Percentiles rank a stretch among this genome's conserved stretches.
Evolutionary conservation across 2,888 invertebrate genomes (phyloP).

Genomic region (Oscheius onirici): DNA sequence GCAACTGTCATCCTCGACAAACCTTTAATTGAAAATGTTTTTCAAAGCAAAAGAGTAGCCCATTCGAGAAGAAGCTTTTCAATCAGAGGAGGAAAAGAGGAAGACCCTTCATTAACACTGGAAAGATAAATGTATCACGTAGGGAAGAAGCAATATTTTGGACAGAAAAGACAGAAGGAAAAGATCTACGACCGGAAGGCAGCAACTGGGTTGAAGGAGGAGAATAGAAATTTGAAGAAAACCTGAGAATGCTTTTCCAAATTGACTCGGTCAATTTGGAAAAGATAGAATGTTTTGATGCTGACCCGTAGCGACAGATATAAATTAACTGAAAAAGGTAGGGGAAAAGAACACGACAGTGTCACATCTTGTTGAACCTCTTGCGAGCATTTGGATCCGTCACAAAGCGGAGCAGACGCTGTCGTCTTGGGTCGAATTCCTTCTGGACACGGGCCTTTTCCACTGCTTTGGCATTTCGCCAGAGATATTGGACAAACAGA

Average conservation of each 20-base stretch:
- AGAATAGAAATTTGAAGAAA: constrained; percentile 13
- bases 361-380: constrained; percentile 55
- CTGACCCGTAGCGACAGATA: constrained; percentile 31
- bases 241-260: not conserved
- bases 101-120: constrained; percentile 37
- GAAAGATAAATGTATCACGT: constrained; percentile 38
- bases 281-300: not conserved
- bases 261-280: not conserved
- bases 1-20: constrained; percentile 48
- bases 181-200: not conserved
- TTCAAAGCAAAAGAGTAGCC: constrained; percentile 17
- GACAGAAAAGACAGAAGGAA: not conserved
- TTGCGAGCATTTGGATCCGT: constrained; percentile 62
- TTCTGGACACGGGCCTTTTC: constrained; percentile 70
- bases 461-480: constrained; percentile 70
- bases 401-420: constrained; percentile 67
- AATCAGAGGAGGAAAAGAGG: constrained; percentile 20
- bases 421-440: constrained; percentile 70
- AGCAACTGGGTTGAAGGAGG: not conserved
- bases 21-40: constrained; percentile 30
- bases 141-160: constrained; percentile 14
- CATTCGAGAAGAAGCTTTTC: constrained; percentile 19
- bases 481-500: constrained; percentile 70
- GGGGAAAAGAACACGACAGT: constrained; percentile 25
- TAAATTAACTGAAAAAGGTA: not conserved